phyloP scores from a whole-genome alignment of 2,113 vertebrate genomes.

The Sturnus vulgaris region DNA sequence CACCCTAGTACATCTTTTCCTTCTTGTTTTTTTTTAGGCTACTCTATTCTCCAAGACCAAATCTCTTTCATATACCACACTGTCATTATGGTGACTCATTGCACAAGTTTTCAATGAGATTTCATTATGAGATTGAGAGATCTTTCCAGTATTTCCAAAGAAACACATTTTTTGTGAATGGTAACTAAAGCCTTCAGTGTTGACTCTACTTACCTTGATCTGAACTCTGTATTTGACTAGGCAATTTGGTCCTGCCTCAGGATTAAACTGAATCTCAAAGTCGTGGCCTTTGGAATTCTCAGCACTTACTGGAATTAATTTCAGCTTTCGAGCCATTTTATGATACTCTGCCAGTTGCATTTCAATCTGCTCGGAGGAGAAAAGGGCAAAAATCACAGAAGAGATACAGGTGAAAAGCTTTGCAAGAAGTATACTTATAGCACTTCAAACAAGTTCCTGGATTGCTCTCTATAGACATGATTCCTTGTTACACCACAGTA shows the following conservation, averaged over 20 bases:
- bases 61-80: background rate
- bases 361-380: constrained; percentile 75
- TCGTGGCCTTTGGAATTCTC: constrained; percentile 89
- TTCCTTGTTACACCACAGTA: background rate
- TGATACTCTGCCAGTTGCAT: constrained; percentile 86
- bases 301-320: constrained; percentile 87
- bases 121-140: background rate
- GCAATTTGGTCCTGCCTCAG: constrained; percentile 75
- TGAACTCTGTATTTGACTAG: constrained; percentile 80
- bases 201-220: constrained; percentile 77
- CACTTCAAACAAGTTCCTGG: background rate
- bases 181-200: background rate
- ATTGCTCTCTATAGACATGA: background rate
- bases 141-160: background rate
- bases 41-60: background rate
- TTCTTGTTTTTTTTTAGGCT: background rate
- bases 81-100: background rate
- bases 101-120: background rate
- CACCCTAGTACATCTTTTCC: background rate
- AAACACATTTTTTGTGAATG: background rate
- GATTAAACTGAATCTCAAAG: constrained; percentile 86
- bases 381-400: background rate
- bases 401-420: background rate
- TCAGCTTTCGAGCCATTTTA: constrained; percentile 90
- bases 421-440: background rate